A percentile compares a stretch with the other conserved stretches of the same genome.
Conservation (phyloP, 2,888 invertebrate genomes). For the Glomeris marginata region DNA sequence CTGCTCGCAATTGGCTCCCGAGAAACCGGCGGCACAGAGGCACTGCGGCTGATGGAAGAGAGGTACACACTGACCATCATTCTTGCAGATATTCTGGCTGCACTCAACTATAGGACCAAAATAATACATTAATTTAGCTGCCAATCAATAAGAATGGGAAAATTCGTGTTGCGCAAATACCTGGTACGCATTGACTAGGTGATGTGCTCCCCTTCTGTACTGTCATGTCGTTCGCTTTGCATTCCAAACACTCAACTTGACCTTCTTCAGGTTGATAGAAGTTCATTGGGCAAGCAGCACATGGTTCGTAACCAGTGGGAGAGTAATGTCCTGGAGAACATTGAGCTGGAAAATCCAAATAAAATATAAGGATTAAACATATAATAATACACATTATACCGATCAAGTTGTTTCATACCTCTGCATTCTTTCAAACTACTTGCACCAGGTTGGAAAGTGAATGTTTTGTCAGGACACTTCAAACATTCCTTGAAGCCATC, state of each 20-base stretch:
- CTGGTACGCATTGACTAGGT: conserved; percentile 66
- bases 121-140: conserved; percentile 1
- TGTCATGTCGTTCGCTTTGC: conserved; percentile 80
- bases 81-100: conserved; percentile 72
- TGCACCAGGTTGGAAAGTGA: conserved; percentile 83
- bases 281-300: conserved; percentile 79
- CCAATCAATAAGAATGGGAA: neutral
- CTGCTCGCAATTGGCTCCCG: conserved; percentile 80
- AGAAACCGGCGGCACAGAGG: conserved; percentile 87
- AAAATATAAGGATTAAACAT: neutral
- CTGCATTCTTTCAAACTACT: conserved; percentile 65
- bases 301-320: conserved; percentile 82
- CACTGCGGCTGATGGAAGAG: conserved; percentile 80
- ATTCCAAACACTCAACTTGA: conserved; percentile 72
- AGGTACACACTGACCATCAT: conserved; percentile 77
- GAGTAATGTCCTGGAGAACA: conserved; percentile 84
- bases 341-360: conserved; percentile 41
- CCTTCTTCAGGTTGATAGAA: conserved; percentile 79
- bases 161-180: conserved; percentile 10
- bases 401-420: too few species aligned
- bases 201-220: conserved; percentile 60
- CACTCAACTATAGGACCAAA: conserved; percentile 47
- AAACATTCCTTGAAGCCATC: conserved; percentile 88
- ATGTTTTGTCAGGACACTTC: conserved; percentile 75
- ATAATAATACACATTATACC: neutral